Evolutionary conservation across 2,797 vertebrate species (phyloP).

Genomic region (Pseudochromis fuscus): DNA sequence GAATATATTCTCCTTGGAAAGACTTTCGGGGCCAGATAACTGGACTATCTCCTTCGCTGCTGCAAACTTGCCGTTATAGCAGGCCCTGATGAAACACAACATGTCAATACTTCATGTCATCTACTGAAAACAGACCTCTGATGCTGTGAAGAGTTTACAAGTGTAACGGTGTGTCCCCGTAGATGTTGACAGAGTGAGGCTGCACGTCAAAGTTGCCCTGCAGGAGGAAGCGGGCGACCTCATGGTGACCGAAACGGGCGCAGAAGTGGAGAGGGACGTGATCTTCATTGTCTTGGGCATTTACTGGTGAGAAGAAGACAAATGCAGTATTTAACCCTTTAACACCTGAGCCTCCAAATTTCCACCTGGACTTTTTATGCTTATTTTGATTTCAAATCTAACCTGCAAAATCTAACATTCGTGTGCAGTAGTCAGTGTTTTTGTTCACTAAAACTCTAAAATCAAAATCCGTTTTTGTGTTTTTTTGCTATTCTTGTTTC

Average conservation of each 20-base stretch:
- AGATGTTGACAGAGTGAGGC: slow-evolving; percentile 95
- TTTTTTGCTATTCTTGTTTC: too few species aligned
- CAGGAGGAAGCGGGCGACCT: slow-evolving; percentile 89
- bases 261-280: slow-evolving; percentile 95
- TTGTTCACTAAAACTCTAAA: too few species aligned
- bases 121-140: not conserved
- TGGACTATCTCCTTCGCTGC: slow-evolving; percentile 91
- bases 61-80: slow-evolving; percentile 92
- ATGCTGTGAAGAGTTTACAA: slow-evolving; percentile 80
- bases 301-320: slow-evolving; percentile 81
- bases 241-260: slow-evolving; percentile 91
- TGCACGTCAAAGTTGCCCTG: slow-evolving; percentile 89
- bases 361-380: too few species aligned
- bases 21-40: slow-evolving; percentile 91
- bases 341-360: too few species aligned
- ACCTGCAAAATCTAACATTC: too few species aligned
- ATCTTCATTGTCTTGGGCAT: slow-evolving; percentile 95
- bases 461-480: too few species aligned
- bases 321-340: too few species aligned
- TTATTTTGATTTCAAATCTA: too few species aligned
- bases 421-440: too few species aligned
- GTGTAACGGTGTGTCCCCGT: slow-evolving; percentile 93
- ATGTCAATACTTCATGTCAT: slow-evolving; percentile 3
- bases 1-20: slow-evolving; percentile 97
- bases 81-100: slow-evolving; percentile 86